A percentile compares a stretch with the other conserved stretches of the same genome.
phyloP scores from a whole-genome alignment of 2,888 invertebrate species.

The Nesidiocoris tenuis region DNA sequence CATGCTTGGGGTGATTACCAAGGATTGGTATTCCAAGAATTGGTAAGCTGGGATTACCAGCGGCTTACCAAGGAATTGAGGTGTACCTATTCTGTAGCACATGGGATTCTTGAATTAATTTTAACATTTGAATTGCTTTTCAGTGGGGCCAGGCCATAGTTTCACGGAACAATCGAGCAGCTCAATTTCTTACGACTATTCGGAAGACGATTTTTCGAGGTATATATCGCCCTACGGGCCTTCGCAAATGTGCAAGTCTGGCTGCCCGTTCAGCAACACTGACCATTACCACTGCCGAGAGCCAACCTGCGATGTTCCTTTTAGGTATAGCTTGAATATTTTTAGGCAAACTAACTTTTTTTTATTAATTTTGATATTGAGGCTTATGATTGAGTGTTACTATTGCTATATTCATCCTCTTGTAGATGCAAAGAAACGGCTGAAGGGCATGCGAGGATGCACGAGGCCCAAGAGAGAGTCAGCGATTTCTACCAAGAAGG shows the following conservation, averaged over 20 bases:
- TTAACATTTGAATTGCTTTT: no score
- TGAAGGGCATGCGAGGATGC: slow-evolving; percentile 81
- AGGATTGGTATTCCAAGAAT: no score
- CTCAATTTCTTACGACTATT: slow-evolving; percentile 44
- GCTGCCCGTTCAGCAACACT: slow-evolving; percentile 49
- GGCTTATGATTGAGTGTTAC: no score
- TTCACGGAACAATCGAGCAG: slow-evolving; percentile 48
- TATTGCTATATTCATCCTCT: no score
- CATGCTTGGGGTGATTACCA: no score
- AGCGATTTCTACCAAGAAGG: slow-evolving; percentile 72
- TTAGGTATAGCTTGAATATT: slow-evolving; percentile 64
- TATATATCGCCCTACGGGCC: slow-evolving; percentile 48
- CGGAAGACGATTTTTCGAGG: slow-evolving; percentile 49
- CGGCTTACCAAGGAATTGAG: no score
- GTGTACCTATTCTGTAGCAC: no score
- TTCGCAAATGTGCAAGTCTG: slow-evolving; percentile 45
- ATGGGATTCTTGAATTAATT: no score
- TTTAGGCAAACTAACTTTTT: no score
- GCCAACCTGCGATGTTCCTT: slow-evolving; percentile 72
- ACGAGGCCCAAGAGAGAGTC: slow-evolving; percentile 84
- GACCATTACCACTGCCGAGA: slow-evolving; percentile 87
- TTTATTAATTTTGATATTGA: no score
- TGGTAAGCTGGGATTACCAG: no score
- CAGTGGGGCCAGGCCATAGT: slow-evolving; percentile 18
- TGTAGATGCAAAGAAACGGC: slow-evolving; percentile 56